phyloP scores from a whole-genome alignment of 2,888 invertebrate genomes.

The Trisateles emortualis region DNA sequence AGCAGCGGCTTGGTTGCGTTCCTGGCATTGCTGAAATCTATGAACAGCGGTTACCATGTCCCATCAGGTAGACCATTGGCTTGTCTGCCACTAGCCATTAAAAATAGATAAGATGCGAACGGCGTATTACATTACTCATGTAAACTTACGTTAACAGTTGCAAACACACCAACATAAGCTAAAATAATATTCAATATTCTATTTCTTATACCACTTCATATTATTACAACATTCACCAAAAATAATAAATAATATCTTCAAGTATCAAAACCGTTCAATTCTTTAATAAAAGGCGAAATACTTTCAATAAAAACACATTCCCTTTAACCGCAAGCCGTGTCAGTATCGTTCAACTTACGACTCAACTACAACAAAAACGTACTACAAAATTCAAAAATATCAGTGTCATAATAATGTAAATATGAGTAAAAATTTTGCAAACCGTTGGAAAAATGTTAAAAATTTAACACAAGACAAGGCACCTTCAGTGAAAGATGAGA shows the following conservation, averaged over 20 bases:
- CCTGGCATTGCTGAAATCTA: no score
- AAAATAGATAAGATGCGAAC: no score
- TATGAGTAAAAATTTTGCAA: constrained; percentile 66
- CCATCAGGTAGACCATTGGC: no score
- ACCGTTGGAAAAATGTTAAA: constrained; percentile 76
- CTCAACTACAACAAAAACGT: constrained; percentile 15
- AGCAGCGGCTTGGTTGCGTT: no score
- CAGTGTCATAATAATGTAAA: constrained; percentile 40
- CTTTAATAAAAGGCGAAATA: constrained; percentile 44
- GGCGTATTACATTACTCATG: no score
- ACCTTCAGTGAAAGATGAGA: constrained; percentile 48
- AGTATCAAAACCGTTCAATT: constrained; percentile 52
- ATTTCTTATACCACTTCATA: no score
- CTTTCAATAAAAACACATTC: constrained; percentile 44
- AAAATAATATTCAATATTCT: no score
- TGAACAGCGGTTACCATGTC: no score
- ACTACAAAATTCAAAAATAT: constrained; percentile 15
- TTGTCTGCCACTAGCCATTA: no score
- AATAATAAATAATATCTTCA: constrained; percentile 4
- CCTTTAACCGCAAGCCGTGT: constrained; percentile 31
- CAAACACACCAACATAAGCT: no score
- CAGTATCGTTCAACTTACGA: constrained; percentile 26
- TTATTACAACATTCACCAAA: background rate
- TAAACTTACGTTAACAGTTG: no score
- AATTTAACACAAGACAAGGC: constrained; percentile 57